Percentiles rank a stretch among this genome's conserved stretches.
Conservation (phyloP, 2,888 invertebrate species). For the Stenotaenia linearis region DNA sequence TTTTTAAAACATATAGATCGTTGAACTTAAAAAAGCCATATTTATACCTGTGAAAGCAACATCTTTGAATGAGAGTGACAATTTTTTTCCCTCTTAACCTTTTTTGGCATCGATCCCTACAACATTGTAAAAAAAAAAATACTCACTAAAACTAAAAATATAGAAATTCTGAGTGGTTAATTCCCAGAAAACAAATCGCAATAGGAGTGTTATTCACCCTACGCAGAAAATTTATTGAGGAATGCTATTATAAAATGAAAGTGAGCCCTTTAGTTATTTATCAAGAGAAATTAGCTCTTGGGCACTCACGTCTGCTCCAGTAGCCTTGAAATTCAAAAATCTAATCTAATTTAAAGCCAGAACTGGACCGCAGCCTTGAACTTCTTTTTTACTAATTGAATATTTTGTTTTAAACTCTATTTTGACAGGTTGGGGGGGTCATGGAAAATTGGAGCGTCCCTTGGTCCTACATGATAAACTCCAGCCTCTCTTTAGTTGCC, state of each 20-base stretch:
- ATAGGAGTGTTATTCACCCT: not conserved
- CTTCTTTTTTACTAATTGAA: not conserved
- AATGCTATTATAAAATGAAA: not conserved
- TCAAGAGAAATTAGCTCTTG: not conserved
- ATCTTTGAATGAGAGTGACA: not conserved
- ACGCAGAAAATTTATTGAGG: not conserved
- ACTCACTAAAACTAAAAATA: not conserved
- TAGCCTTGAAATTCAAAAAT: not conserved
- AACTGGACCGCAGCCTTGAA: not conserved
- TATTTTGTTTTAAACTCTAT: not conserved
- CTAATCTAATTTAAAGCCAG: not conserved
- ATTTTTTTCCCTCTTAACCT: not conserved
- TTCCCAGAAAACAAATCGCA: not conserved
- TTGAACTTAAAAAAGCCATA: not conserved
- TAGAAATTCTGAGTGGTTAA: not conserved
- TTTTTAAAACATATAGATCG: not conserved
- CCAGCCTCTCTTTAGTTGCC: not conserved
- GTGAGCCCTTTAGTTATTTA: not conserved
- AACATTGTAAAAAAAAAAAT: not conserved
- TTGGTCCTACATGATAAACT: not conserved
- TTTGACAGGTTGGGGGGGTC: conserved; percentile 27
- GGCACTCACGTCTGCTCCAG: not conserved
- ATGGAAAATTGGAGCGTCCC: conserved; percentile 28
- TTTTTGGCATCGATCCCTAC: not conserved
- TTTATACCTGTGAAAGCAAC: not conserved